A percentile compares a stretch with the other conserved stretches of the same genome.
phyloP scores from a whole-genome alignment of 2,888 invertebrate genomes.

The Osmoderma eremita region DNA sequence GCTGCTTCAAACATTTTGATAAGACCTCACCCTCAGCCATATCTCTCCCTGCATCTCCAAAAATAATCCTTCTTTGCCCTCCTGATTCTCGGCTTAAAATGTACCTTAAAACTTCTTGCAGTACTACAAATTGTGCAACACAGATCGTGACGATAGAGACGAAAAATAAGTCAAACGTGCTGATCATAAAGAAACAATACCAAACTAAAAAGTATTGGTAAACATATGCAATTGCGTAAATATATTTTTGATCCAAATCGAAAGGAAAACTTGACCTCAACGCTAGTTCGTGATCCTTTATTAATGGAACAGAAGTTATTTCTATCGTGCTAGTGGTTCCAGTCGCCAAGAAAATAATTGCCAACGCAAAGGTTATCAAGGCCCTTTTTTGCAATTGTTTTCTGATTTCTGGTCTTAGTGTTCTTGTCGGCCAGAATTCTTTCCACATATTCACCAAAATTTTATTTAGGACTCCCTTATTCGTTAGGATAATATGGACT shows the following conservation, averaged over 20 bases:
- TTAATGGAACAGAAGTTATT: slow-evolving; percentile 19
- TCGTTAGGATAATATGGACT: slow-evolving; percentile 3
- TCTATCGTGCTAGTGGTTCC: slow-evolving; percentile 1
- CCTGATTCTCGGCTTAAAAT: background rate
- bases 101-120: slow-evolving; percentile 38
- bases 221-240: slow-evolving; percentile 45
- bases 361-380: no score
- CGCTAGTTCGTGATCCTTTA: slow-evolving; percentile 27
- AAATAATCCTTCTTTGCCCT: slow-evolving; percentile 3
- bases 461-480: slow-evolving; percentile 8
- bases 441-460: slow-evolving; percentile 17
- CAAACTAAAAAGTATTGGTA: slow-evolving; percentile 43
- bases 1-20: slow-evolving; percentile 25
- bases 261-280: slow-evolving; percentile 42
- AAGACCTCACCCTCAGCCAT: slow-evolving; percentile 16
- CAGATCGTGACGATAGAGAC: slow-evolving; percentile 43
- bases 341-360: no score
- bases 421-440: slow-evolving; percentile 18
- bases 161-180: slow-evolving; percentile 46
- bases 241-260: slow-evolving; percentile 34
- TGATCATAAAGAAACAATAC: slow-evolving; percentile 40
- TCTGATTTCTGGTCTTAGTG: no score
- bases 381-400: no score
- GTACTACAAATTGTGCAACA: slow-evolving; percentile 42
- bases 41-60: background rate